These are phyloP conservation scores for Phytoseiulus persimilis DNA, from an alignment of 2,888 invertebrate genomes.

Conservation along the genomic window DNA sequence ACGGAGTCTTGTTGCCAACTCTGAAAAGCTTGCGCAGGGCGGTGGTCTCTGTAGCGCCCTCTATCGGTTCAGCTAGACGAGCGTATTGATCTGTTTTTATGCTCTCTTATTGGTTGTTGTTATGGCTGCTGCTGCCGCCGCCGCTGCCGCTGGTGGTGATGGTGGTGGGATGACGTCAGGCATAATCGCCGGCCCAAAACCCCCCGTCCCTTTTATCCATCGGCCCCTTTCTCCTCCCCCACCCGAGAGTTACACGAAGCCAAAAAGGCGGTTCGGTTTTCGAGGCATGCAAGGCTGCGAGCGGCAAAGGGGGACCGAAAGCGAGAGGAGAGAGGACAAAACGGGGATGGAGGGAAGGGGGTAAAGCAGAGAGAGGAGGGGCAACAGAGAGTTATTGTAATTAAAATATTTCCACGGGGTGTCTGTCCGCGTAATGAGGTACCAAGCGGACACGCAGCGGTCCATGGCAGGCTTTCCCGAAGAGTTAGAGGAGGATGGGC, in stretches of 20 bases:
- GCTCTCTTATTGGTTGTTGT: constrained; percentile 37
- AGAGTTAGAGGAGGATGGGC: neutral
- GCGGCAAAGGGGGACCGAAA: neutral
- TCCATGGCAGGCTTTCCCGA: neutral
- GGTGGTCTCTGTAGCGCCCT: constrained; percentile 23
- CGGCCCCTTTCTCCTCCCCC: neutral
- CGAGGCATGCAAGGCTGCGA: neutral
- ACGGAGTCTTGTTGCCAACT: neutral
- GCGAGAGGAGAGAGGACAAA: neutral
- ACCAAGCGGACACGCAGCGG: neutral
- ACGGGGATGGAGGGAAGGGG: neutral
- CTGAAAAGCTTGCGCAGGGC: neutral
- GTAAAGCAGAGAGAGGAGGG: constrained; percentile 7
- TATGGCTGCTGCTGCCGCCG: neutral
- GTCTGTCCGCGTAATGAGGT: neutral
- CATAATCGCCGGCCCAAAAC: neutral
- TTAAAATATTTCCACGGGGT: constrained; percentile 35
- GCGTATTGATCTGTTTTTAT: constrained; percentile 38
- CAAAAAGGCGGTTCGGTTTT: neutral
- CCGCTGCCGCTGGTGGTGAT: neutral
- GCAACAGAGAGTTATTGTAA: constrained; percentile 24
- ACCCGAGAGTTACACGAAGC: neutral
- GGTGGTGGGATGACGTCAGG: constrained; percentile 33
- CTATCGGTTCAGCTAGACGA: constrained; percentile 8
- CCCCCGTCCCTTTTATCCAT: neutral